phyloP scores from a whole-genome alignment of 2,888 invertebrate genomes.

The Marronus borbonicus region DNA sequence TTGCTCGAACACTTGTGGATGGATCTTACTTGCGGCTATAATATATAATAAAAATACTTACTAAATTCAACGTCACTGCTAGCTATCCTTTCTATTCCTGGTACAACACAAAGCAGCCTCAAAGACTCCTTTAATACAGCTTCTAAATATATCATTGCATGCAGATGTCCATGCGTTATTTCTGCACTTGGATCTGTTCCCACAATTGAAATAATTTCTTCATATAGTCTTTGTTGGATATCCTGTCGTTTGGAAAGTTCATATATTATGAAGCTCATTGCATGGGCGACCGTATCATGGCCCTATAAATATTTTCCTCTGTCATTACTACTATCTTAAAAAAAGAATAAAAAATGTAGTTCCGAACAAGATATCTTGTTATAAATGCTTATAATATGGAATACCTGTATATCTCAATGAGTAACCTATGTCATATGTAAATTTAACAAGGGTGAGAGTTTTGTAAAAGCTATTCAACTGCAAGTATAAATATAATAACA shows the following conservation, averaged over 20 bases:
- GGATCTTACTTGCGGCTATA: no score
- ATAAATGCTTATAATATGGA: background rate
- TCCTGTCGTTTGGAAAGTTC: slow-evolving; percentile 54
- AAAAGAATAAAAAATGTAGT: background rate
- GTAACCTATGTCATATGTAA: background rate
- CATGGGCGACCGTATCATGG: slow-evolving; percentile 57
- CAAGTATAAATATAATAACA: background rate
- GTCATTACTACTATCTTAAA: no score
- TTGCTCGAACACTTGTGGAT: no score
- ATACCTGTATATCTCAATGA: background rate
- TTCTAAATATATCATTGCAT: slow-evolving; percentile 56
- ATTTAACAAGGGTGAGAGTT: background rate
- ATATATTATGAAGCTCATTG: slow-evolving; percentile 54
- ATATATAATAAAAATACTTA: slow-evolving; percentile 14
- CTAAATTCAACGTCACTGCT: slow-evolving; percentile 50
- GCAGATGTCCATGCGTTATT: slow-evolving; percentile 46
- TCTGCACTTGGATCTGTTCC: slow-evolving; percentile 31
- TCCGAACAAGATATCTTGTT: background rate
- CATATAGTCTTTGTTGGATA: slow-evolving; percentile 56
- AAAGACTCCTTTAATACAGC: slow-evolving; percentile 55
- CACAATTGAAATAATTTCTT: slow-evolving; percentile 54
- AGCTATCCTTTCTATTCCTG: slow-evolving; percentile 51
- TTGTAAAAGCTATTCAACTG: background rate
- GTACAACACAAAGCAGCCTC: slow-evolving; percentile 53
- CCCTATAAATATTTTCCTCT: slow-evolving; percentile 51